Evolutionary conservation across 2,113 vertebrate genomes (phyloP).

Genomic region (Stegastes partitus): DNA sequence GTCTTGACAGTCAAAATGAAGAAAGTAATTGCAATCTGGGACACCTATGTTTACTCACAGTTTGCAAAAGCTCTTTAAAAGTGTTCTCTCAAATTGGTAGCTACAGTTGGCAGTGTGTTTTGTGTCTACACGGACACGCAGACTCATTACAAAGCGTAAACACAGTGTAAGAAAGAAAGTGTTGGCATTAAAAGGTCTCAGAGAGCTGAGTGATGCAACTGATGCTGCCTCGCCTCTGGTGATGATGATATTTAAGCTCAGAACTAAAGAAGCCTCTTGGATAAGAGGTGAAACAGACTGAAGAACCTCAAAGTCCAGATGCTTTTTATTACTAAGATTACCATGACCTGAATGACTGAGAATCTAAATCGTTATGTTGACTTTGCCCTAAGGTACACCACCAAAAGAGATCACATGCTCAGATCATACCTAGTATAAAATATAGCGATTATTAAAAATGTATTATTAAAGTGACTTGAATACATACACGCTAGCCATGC

Average conservation of each 20-base stretch:
- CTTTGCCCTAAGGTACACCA: too few species aligned
- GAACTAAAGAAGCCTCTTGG: neutral
- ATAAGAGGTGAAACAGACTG: too few species aligned
- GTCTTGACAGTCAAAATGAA: constrained; percentile 9
- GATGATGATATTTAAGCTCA: constrained; percentile 2
- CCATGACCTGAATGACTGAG: too few species aligned
- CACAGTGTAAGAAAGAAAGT: neutral
- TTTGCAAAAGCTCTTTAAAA: neutral
- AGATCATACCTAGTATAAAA: too few species aligned
- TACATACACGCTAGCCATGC: too few species aligned
- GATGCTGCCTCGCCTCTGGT: neutral
- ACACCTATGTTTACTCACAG: constrained; percentile 18
- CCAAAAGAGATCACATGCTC: too few species aligned
- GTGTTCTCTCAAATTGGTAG: too few species aligned
- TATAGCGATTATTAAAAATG: too few species aligned
- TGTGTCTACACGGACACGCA: neutral
- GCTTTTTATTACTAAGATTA: too few species aligned
- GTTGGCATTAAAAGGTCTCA: neutral
- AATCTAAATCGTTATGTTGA: too few species aligned
- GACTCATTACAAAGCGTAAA: neutral
- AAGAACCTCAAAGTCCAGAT: too few species aligned
- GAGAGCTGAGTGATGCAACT: neutral
- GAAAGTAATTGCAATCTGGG: neutral
- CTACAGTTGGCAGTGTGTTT: neutral
- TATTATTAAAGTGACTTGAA: too few species aligned